Percentiles rank a stretch among this genome's conserved stretches.
These are phyloP conservation scores for Actias luna DNA, from an alignment of 2,888 invertebrate genomes.

Conservation along the genomic window DNA sequence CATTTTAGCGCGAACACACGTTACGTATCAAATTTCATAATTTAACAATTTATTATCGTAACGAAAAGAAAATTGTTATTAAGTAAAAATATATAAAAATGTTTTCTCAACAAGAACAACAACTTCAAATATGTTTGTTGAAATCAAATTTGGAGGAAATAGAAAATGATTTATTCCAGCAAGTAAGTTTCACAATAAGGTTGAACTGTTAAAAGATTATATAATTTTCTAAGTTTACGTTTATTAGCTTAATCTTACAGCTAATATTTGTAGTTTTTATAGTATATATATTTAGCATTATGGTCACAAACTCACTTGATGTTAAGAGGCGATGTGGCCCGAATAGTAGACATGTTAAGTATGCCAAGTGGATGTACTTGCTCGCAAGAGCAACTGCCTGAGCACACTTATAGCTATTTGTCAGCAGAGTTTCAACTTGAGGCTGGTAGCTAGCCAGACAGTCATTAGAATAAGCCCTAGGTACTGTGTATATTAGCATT, in stretches of 20 bases:
- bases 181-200: slow-evolving; percentile 41
- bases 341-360: too few species aligned
- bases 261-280: too few species aligned
- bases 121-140: slow-evolving; percentile 63
- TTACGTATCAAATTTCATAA: not conserved
- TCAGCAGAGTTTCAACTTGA: too few species aligned
- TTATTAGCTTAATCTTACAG: not conserved
- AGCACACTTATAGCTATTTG: too few species aligned
- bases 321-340: too few species aligned
- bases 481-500: too few species aligned
- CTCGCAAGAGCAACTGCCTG: too few species aligned
- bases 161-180: slow-evolving; percentile 53
- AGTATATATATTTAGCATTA: too few species aligned
- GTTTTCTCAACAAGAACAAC: slow-evolving; percentile 63
- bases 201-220: not conserved
- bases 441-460: too few species aligned
- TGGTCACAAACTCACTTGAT: too few species aligned
- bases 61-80: not conserved
- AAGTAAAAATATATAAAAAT: slow-evolving; percentile 32
- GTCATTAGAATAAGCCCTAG: too few species aligned
- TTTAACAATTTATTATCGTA: not conserved
- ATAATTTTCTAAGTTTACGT: not conserved
- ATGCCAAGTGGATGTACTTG: too few species aligned
- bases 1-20: not conserved
- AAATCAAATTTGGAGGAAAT: slow-evolving; percentile 65